phyloP scores from a whole-genome alignment of 2,888 invertebrate genomes.

The Thysanoteuthis rhombus region DNA sequence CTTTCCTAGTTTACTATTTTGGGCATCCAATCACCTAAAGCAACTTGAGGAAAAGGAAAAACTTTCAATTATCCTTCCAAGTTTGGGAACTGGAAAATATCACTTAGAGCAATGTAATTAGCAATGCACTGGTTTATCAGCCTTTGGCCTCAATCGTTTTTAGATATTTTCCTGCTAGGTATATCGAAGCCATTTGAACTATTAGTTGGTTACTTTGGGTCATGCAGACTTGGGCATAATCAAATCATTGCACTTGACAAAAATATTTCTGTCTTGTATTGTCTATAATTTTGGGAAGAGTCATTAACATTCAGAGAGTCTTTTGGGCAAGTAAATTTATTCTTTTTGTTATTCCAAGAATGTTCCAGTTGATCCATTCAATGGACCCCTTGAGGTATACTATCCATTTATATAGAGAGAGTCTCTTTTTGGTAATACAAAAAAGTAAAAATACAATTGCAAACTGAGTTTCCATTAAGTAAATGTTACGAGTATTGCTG shows the following conservation, averaged over 20 bases:
- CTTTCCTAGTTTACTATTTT: not conserved
- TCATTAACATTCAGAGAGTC: no score
- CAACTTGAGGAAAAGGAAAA: not conserved
- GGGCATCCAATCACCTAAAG: not conserved
- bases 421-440: no score
- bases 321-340: no score
- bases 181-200: no score
- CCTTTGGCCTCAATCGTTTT: not conserved
- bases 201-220: not conserved
- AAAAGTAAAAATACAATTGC: no score
- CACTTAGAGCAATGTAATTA: constrained; percentile 12
- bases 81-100: not conserved
- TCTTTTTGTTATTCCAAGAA: no score
- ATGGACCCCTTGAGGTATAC: no score
- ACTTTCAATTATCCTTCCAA: not conserved
- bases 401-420: no score
- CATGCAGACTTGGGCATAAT: not conserved
- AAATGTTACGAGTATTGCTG: no score
- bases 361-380: no score
- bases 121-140: not conserved
- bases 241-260: not conserved
- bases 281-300: no score
- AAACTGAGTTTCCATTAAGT: no score
- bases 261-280: not conserved
- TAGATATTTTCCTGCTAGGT: not conserved